These are phyloP conservation scores for Sesamia nonagrioides DNA, from an alignment of 1,140 invertebrate species.

Conservation along the genomic window DNA sequence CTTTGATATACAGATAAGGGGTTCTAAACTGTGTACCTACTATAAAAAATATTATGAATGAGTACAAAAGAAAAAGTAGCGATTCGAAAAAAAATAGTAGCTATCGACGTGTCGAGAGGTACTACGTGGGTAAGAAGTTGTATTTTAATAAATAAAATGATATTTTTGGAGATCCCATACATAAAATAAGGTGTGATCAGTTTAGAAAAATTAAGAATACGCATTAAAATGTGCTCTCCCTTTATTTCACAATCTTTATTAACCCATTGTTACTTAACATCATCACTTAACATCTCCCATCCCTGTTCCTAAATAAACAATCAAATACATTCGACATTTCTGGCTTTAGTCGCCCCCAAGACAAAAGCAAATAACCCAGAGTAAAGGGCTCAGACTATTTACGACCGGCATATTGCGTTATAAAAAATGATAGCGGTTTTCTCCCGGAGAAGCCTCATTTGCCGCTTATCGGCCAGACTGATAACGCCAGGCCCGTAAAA, in stretches of 20 bases:
- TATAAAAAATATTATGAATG: too few species aligned
- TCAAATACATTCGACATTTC: constrained; percentile 49
- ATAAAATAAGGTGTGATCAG: too few species aligned
- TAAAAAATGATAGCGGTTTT: constrained; percentile 71
- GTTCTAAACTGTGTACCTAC: too few species aligned
- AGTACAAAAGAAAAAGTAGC: too few species aligned
- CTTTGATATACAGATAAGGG: too few species aligned
- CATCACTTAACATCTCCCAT: constrained; percentile 16
- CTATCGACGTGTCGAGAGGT: too few species aligned
- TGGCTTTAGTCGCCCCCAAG: constrained; percentile 45
- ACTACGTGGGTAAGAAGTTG: too few species aligned
- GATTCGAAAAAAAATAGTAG: too few species aligned
- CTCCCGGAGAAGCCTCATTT: constrained; percentile 65
- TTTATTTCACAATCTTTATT: background rate
- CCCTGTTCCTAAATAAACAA: constrained; percentile 51
- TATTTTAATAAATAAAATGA: too few species aligned
- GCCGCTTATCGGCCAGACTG: constrained; percentile 62
- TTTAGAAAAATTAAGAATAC: background rate
- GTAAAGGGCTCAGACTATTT: constrained; percentile 61
- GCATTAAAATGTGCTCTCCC: background rate
- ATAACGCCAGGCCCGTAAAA: constrained; percentile 65
- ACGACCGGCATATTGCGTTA: constrained; percentile 71
- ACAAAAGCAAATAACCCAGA: constrained; percentile 67
- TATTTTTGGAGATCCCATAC: too few species aligned
- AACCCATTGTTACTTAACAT: constrained; percentile 5